A percentile compares a stretch with the other conserved stretches of the same genome.
Conservation (phyloP, 2,113 vertebrate species). For the Prinia subflava region DNA sequence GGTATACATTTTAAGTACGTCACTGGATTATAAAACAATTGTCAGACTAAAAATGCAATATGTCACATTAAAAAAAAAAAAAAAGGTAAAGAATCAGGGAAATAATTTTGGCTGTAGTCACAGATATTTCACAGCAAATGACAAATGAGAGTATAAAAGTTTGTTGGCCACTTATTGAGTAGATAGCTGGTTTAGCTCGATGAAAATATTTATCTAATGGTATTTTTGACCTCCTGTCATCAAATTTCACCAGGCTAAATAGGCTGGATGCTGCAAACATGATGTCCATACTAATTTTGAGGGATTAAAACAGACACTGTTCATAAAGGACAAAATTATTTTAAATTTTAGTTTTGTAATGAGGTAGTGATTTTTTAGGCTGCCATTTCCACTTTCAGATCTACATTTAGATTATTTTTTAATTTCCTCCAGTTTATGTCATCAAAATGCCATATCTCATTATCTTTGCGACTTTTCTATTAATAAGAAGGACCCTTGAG, state of each 20-base stretch:
- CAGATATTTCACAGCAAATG: neutral
- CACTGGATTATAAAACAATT: neutral
- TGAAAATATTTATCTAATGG: neutral
- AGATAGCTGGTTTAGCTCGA: neutral
- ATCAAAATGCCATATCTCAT: neutral
- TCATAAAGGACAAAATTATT: neutral
- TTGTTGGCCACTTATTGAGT: neutral
- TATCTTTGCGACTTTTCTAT: neutral
- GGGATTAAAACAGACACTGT: neutral
- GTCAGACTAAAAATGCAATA: neutral
- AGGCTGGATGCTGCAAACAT: neutral
- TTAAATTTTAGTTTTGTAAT: neutral
- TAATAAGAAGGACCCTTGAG: neutral
- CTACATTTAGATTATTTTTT: neutral
- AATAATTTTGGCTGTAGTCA: neutral
- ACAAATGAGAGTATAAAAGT: neutral
- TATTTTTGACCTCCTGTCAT: neutral
- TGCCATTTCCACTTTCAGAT: neutral
- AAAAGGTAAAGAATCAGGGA: neutral
- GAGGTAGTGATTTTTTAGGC: neutral
- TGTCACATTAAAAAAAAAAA: neutral
- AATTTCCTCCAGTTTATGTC: neutral
- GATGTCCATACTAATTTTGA: neutral
- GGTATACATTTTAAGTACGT: neutral
- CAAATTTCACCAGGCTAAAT: neutral